These are phyloP conservation scores for Sipha maydis DNA, from an alignment of 2,888 invertebrate species.

Conservation along the genomic window DNA sequence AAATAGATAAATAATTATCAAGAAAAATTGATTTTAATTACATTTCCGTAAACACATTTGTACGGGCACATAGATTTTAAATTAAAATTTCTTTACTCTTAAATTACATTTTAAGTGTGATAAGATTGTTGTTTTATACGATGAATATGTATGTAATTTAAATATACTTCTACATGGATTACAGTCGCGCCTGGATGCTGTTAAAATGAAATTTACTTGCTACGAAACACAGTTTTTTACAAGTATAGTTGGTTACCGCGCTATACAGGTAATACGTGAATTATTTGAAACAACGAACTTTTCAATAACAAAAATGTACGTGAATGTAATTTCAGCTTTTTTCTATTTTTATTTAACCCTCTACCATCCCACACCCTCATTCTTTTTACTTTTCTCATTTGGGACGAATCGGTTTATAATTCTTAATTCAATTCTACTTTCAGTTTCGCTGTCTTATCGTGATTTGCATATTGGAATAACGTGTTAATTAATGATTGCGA, in stretches of 20 bases:
- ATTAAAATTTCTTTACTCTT: constrained; percentile 4
- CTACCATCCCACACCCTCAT: no score
- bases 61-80: no score
- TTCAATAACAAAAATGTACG: not conserved
- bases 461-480: not conserved
- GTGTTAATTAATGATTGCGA: not conserved
- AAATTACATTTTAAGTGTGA: not conserved
- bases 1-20: no score
- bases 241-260: not conserved
- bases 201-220: constrained; percentile 28
- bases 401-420: not conserved
- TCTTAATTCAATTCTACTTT: constrained; percentile 5
- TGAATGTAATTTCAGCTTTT: not conserved
- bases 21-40: no score
- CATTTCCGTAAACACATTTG: no score
- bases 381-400: not conserved
- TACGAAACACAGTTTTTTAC: not conserved
- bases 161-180: constrained; percentile 11
- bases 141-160: constrained; percentile 24
- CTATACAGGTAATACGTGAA: not conserved
- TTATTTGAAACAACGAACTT: constrained; percentile 8
- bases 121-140: constrained; percentile 7
- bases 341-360: not conserved
- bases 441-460: not conserved
- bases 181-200: not conserved